phyloP scores from a whole-genome alignment of 2,113 vertebrate species.

The Haliaeetus leucogaster region DNA sequence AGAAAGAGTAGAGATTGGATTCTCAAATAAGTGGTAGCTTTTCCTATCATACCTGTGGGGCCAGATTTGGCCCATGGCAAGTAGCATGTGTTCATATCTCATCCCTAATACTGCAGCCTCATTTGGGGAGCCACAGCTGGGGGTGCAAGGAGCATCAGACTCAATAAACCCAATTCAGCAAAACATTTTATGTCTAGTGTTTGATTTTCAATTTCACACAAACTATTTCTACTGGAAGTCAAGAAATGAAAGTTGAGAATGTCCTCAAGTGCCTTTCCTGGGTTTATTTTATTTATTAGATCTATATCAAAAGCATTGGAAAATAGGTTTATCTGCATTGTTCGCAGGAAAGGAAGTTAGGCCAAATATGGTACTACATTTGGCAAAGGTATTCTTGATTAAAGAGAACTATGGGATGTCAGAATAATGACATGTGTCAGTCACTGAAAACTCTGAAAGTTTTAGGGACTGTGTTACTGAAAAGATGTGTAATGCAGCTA shows the following conservation, averaged over 20 bases:
- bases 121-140: background rate
- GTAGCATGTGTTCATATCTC: rapidly evolving
- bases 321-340: background rate
- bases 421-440: background rate
- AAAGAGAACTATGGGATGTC: background rate
- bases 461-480: background rate
- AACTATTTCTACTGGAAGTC: background rate
- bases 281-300: background rate
- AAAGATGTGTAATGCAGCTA: background rate
- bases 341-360: background rate
- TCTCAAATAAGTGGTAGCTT: background rate
- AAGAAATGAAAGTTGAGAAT: background rate
- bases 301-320: background rate
- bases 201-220: background rate
- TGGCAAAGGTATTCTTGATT: background rate
- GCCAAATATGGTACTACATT: background rate
- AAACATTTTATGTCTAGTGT: background rate
- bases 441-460: background rate
- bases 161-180: background rate
- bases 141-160: rapidly evolving
- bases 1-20: background rate
- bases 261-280: background rate
- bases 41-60: background rate
- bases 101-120: background rate
- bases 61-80: background rate